Base-by-base conservation (phyloP, 2,113 vertebrate species). In the Danionella cerebrum region DNA sequence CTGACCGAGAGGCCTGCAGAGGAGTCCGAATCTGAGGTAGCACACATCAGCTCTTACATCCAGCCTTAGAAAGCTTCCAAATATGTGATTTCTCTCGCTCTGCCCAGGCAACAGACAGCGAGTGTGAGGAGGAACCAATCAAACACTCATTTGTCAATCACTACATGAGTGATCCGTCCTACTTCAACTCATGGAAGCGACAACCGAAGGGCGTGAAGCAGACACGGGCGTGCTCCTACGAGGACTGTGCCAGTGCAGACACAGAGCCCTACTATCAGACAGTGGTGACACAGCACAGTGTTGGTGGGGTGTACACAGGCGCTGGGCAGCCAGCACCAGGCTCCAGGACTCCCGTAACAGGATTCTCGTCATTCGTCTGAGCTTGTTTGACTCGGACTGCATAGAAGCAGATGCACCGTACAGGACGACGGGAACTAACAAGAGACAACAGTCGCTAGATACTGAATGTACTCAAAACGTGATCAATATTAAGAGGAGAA, bases 101-200 rank as follows among this genome's bases (percentile, higher is more conserved):
- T 47, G 8, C 6, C 22, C 58, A 96, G 94, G 82, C 88, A 65
- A 92, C 92, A 0, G 95, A 94, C 88, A 96, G 94, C 0, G 96
- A 95, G 77, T 93, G 92, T 0, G 94, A 97, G 82, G 94, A 96
- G 2, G 89, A 91, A 60, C 78, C 90, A 58, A 91, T 93, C 13
- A 95, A 94, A 65, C 95, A 96, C 80, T 98, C 95, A n/a, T 98
- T 98, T 0, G 95, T 98, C 75, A 98, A 97, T 89, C 95, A 98
- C 48, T 98, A 98, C 84, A 95, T 98, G 95, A 98, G 94, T 2
- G 95, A 98, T 84, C 94, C 95, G 60, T 93, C 91, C 6, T 98
- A 98, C 87, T 96, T 90, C 86, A 94, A 91, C 84, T 97, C 94
- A 0, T 98, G 95, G 96, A 97, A 97, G 80, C 85, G 94, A 60